phyloP scores from a whole-genome alignment of 2,113 vertebrate genomes.

The Suricata suricatta region DNA sequence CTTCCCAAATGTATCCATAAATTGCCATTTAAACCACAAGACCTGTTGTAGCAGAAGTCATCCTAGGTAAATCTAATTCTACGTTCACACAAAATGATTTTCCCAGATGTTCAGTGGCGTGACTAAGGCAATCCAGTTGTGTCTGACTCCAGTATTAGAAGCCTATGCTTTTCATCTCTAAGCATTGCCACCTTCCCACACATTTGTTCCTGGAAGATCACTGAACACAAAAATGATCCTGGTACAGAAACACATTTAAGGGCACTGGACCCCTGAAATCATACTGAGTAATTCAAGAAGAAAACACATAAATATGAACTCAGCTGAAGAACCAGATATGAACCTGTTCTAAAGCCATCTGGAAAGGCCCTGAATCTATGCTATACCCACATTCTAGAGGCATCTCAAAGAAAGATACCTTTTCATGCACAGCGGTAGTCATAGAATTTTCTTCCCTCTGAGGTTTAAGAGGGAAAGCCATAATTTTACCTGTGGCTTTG shows the following conservation, averaged over 20 bases:
- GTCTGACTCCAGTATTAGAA: background rate
- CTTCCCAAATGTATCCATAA: background rate
- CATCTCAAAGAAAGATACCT: background rate
- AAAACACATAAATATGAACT: background rate
- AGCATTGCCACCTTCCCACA: background rate
- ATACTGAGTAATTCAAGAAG: background rate
- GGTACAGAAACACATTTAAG: background rate
- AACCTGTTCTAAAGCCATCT: background rate
- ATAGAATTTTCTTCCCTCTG: background rate
- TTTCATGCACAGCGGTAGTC: background rate
- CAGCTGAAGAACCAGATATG: background rate
- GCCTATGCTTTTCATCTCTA: background rate
- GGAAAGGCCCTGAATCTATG: background rate
- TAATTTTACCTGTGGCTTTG: background rate
- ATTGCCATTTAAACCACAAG: background rate
- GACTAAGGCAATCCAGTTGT: too few relatives aligned
- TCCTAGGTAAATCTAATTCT: background rate
- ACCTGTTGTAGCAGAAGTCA: background rate
- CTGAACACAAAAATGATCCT: background rate
- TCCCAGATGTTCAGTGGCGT: background rate
- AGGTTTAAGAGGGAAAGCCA: background rate
- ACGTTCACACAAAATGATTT: background rate
- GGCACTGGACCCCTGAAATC: background rate
- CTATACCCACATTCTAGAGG: background rate
- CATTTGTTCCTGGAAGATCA: background rate